Percentiles rank a stretch among this genome's conserved stretches.
phyloP scores from a whole-genome alignment of 2,888 invertebrate genomes.

The Bruchidius siliquastri region DNA sequence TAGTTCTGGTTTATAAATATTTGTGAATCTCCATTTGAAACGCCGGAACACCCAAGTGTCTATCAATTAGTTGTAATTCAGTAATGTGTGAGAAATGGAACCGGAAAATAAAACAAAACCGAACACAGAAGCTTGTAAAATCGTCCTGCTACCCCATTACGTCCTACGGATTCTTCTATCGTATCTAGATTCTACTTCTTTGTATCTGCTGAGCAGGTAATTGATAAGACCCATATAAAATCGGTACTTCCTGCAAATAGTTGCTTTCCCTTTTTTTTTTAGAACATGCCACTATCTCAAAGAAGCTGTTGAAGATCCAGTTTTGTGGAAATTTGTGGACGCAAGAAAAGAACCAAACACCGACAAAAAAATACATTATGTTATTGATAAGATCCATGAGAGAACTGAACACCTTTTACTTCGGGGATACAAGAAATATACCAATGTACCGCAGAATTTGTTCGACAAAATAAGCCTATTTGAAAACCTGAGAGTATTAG shows the following conservation, averaged over 20 bases:
- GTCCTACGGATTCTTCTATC: slow-evolving; percentile 34
- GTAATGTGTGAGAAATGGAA: not conserved
- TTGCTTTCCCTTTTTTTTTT: slow-evolving; percentile 10
- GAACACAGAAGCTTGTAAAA: slow-evolving; percentile 11
- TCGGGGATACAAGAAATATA: slow-evolving; percentile 19
- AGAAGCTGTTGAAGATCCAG: slow-evolving; percentile 32
- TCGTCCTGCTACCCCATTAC: slow-evolving; percentile 34
- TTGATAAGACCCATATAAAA: slow-evolving; percentile 3
- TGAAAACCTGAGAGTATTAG: slow-evolving; percentile 35
- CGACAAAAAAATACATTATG: slow-evolving; percentile 33
- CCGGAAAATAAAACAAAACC: not conserved
- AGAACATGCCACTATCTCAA: slow-evolving; percentile 35
- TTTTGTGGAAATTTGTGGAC: slow-evolving; percentile 38
- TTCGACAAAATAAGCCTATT: slow-evolving; percentile 18
- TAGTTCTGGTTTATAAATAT: no score
- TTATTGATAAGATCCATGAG: slow-evolving; percentile 30
- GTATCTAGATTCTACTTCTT: slow-evolving; percentile 36
- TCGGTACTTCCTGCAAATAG: not conserved
- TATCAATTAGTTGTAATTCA: not conserved
- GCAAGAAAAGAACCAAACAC: slow-evolving; percentile 32
- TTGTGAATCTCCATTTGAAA: no score
- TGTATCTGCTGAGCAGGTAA: slow-evolving; percentile 38
- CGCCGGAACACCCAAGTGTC: no score
- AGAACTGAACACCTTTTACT: slow-evolving; percentile 28
- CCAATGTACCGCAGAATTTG: slow-evolving; percentile 18